Evolutionary conservation across 2,113 vertebrate genomes (phyloP), one percentile per base, ranked within the genome.

Genomic region (Nanorana parkeri): DNA sequence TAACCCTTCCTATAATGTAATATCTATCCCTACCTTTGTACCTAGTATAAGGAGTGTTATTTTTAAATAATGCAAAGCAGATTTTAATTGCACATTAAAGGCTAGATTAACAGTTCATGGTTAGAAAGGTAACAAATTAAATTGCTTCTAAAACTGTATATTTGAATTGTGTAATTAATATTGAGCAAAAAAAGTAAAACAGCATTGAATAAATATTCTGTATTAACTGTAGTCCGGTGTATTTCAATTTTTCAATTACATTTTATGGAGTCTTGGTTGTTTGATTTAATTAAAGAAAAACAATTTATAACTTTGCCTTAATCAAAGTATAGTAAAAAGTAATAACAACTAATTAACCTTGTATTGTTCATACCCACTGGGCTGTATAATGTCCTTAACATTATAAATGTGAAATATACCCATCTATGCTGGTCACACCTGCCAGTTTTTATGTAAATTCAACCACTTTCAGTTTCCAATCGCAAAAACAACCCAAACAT

Each of bases 241-340:
- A 77, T 77, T 77, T 76, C 17, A 64, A 47, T 76, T 61, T 76
- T 63, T 60, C 58, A 77, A 47, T 77, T 26, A 77, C 10, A 65
- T 52, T 72, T 78, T 65, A 77, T 41, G 5, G 5, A 65, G 26
- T 17, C 3, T 24, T 28, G 36, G 28, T 51, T 77, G 36, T 64
- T 64, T 41, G 56, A 76, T 41, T 63, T 51, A 77, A 65, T 52
- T 64, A 28, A 77, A 19, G 56, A 29, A 76, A n/a, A 51, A 41
- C 47, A 29, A 26, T 17, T 0, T 77, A 23, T 55, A 72, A 28
- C 69, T 52, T 72, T 20, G 13, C 17, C 32, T 36, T 36, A 3
- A 36, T 36, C 32, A 36, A 41, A 8, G 52, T 77, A 64, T 26
- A 5, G 24, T 47, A 5, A 28, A 28, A 63, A 72, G 19, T 4